These are phyloP conservation scores for Carettochelys insculpta DNA, from an alignment of 2,113 vertebrate species.

Conservation along the genomic window DNA sequence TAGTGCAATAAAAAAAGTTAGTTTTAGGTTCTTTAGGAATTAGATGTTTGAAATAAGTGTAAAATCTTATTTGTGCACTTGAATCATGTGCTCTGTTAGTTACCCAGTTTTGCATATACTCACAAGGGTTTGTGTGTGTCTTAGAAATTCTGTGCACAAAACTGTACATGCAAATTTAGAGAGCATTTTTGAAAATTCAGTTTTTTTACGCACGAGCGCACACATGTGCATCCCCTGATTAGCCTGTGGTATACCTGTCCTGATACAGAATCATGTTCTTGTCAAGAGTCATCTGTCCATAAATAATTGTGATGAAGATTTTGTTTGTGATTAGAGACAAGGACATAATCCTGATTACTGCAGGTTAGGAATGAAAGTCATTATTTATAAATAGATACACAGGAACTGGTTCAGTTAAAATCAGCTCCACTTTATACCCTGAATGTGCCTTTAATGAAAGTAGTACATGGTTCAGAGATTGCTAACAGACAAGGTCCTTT, in stretches of 20 bases:
- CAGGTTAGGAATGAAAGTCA: conserved; percentile 26
- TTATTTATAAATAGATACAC: background rate
- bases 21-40: background rate
- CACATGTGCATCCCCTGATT: background rate
- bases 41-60: background rate
- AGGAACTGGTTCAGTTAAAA: conserved; percentile 39
- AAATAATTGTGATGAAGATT: conserved; percentile 44
- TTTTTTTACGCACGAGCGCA: background rate
- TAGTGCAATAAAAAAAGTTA: background rate
- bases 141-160: background rate
- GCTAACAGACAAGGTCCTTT: conserved; percentile 48
- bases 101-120: background rate
- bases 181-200: background rate
- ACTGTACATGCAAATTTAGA: background rate
- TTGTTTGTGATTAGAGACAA: conserved; percentile 37
- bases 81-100: background rate
- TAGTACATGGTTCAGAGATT: conserved; percentile 14
- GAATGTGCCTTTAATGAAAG: conserved; percentile 26
- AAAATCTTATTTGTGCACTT: background rate
- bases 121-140: background rate
- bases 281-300: background rate
- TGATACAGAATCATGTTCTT: background rate
- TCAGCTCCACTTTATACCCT: background rate
- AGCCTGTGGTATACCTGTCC: background rate
- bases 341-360: background rate